These are phyloP conservation scores for Zaprionus ornatus DNA, from an alignment of 1,140 invertebrate genomes.

Conservation along the genomic window DNA sequence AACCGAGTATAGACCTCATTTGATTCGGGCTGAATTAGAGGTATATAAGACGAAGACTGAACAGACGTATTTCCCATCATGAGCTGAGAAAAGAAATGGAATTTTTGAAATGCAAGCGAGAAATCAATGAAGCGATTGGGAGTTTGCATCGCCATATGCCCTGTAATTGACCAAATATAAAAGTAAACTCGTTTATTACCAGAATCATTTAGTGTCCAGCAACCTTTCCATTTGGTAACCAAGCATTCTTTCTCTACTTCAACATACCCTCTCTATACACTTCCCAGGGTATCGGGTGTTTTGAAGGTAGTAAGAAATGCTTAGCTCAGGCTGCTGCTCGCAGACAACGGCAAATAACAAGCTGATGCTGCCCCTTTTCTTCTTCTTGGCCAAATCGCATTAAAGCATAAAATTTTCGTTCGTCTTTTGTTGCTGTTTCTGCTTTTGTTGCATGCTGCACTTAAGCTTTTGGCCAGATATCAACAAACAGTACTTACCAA, in stretches of 20 bases:
- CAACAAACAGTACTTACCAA: slow-evolving; percentile 74
- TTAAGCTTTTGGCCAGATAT: slow-evolving; percentile 74
- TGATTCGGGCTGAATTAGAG: background rate
- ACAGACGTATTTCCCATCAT: background rate
- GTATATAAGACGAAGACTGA: background rate
- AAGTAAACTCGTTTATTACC: background rate
- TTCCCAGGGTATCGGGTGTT: background rate
- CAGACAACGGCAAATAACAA: slow-evolving; percentile 59
- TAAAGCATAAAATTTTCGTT: slow-evolving; percentile 67
- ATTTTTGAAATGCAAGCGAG: slow-evolving; percentile 2
- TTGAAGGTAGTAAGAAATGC: slow-evolving; percentile 38
- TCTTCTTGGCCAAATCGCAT: slow-evolving; percentile 59
- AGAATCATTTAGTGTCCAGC: no score
- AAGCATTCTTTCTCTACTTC: no score
- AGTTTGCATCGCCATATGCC: background rate
- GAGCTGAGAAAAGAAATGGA: background rate
- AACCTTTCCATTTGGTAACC: no score
- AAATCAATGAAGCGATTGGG: background rate
- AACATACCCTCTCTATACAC: background rate
- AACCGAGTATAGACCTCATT: background rate
- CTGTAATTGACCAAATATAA: background rate
- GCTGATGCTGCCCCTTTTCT: background rate
- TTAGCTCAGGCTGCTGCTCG: slow-evolving; percentile 46
- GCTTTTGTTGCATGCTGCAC: slow-evolving; percentile 53
- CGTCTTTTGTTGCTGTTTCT: slow-evolving; percentile 59